Evolutionary conservation across 2,888 invertebrate genomes (phyloP).

Genomic region (Drosophila kokeensis): DNA sequence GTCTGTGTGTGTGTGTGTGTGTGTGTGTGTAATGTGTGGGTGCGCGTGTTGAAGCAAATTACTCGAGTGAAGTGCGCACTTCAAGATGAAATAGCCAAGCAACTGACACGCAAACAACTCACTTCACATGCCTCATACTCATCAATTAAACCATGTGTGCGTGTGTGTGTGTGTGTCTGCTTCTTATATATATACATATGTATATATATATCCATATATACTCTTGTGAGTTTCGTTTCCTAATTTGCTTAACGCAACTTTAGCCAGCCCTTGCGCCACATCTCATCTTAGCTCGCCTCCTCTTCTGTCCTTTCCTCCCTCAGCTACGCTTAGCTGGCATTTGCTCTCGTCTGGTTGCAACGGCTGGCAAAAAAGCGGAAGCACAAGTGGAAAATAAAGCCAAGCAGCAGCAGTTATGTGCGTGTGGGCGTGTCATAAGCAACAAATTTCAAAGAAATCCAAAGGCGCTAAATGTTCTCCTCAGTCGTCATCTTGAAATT

Average conservation of each 20-base stretch:
- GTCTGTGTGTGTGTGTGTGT: conserved; percentile 5
- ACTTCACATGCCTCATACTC: conserved; percentile 28
- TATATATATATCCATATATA: background rate
- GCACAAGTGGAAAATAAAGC: conserved; percentile 35
- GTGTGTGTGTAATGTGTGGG: conserved; percentile 29
- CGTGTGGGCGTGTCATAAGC: conserved; percentile 36
- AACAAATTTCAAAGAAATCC: conserved; percentile 39
- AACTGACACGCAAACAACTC: conserved; percentile 54
- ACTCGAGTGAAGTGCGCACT: conserved; percentile 73
- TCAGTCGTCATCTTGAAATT: conserved; percentile 40
- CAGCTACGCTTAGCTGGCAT: background rate
- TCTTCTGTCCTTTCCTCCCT: background rate
- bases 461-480: conserved; percentile 26
- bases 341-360: conserved; percentile 28
- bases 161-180: background rate
- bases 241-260: conserved; percentile 64
- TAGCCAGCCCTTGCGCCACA: conserved; percentile 38
- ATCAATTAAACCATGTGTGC: conserved; percentile 22
- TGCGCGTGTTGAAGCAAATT: conserved; percentile 67
- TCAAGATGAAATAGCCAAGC: conserved; percentile 71
- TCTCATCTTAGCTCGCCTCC: conserved; percentile 11
- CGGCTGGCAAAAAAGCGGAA: conserved; percentile 22
- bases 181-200: background rate
- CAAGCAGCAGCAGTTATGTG: conserved; percentile 21
- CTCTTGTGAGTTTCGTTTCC: conserved; percentile 43